A percentile compares a stretch with the other conserved stretches of the same genome.
phyloP scores from a whole-genome alignment of 2,113 vertebrate genomes.

The Callionymus lyra region DNA sequence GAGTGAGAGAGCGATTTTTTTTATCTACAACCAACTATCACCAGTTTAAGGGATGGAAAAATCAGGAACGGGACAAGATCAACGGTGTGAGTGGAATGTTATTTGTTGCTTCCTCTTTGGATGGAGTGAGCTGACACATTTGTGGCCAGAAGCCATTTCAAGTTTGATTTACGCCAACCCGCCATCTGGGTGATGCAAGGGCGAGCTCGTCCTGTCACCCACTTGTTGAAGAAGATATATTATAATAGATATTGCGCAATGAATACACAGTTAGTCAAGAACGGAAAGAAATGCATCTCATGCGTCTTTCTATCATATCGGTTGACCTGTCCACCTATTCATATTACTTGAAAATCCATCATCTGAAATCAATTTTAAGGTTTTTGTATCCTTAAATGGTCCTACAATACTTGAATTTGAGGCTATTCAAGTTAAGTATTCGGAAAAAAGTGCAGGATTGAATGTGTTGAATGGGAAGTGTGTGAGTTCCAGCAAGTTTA shows the following conservation, averaged over 20 bases:
- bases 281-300: constrained; percentile 2
- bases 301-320: too few relatives aligned
- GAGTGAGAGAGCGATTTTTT: constrained; percentile 34
- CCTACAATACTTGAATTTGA: too few relatives aligned
- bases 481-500: too few relatives aligned
- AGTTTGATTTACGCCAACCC: constrained; percentile 52
- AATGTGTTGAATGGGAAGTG: too few relatives aligned
- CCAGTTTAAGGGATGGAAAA: neutral
- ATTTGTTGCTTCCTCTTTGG: constrained; percentile 37
- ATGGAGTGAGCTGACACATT: constrained; percentile 38
- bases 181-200: constrained; percentile 8
- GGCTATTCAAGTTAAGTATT: too few relatives aligned
- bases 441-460: too few relatives aligned
- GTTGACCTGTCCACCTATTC: too few relatives aligned
- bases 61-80: constrained; percentile 27
- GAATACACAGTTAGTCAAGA: constrained; percentile 45
- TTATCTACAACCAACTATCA: constrained; percentile 14
- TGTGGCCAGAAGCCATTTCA: constrained; percentile 54
- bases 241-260: constrained; percentile 31
- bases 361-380: too few relatives aligned
- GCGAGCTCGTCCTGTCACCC: constrained; percentile 31
- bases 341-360: too few relatives aligned
- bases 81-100: constrained; percentile 33
- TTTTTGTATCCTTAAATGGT: too few relatives aligned
- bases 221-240: constrained; percentile 48